Conservation (phyloP, 2,797 vertebrate species). For the Denticeps clupeoides region DNA sequence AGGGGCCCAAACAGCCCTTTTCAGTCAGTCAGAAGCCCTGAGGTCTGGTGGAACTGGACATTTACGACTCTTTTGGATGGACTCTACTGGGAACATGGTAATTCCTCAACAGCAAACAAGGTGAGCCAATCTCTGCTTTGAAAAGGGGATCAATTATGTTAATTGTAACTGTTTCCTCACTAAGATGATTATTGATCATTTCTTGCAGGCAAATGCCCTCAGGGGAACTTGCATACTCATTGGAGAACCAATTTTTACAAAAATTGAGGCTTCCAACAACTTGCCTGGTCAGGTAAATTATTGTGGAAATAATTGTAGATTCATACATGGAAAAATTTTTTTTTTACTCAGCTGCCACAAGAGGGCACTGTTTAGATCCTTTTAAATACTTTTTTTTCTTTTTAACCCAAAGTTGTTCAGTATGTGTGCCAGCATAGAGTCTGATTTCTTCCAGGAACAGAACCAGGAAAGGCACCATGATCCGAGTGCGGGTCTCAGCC, state of each 20-base stretch:
- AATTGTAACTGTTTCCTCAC: neutral
- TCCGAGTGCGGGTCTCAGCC: neutral
- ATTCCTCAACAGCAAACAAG: constrained; percentile 20
- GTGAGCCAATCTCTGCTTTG: constrained; percentile 27
- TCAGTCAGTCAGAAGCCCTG: constrained; percentile 33
- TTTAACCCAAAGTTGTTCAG: too few species aligned
- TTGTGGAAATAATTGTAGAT: neutral
- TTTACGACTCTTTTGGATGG: constrained; percentile 44
- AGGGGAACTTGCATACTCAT: constrained; percentile 44
- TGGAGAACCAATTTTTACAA: constrained; percentile 47
- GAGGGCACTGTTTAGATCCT: too few species aligned
- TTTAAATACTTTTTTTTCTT: too few species aligned
- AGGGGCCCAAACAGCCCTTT: constrained; percentile 39
- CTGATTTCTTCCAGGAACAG: neutral
- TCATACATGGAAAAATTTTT: too few species aligned
- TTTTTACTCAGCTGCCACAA: too few species aligned
- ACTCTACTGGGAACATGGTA: constrained; percentile 31
- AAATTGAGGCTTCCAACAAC: constrained; percentile 21
- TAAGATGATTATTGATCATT: neutral
- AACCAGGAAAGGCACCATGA: neutral
- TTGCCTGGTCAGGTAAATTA: constrained; percentile 33
- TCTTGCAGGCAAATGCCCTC: constrained; percentile 27
- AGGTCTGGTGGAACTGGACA: constrained; percentile 65
- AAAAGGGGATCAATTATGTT: too few species aligned
- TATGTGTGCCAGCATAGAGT: too few species aligned